phyloP scores from a whole-genome alignment of 2,797 vertebrate genomes.

The Sebastolobus altivelis region DNA sequence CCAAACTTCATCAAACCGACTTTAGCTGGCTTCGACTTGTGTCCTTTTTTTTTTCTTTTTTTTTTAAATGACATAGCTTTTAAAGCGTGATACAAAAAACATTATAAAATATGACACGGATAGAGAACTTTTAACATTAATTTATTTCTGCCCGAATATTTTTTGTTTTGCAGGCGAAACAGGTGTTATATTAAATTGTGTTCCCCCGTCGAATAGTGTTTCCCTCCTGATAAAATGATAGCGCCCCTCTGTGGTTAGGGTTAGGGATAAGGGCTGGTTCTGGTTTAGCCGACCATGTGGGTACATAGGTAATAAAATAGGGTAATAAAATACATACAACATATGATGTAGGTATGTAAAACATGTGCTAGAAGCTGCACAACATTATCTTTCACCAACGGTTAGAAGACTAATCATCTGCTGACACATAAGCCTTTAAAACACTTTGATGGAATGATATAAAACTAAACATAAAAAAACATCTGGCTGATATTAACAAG shows the following conservation, averaged over 20 bases:
- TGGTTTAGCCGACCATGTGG: too few relatives aligned
- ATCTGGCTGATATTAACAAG: not conserved
- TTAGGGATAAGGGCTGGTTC: too few relatives aligned
- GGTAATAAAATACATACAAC: not conserved
- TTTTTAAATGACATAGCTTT: not conserved
- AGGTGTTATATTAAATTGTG: too few relatives aligned
- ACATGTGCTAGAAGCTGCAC: not conserved
- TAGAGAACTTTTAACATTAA: not conserved
- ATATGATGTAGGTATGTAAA: not conserved
- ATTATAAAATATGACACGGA: not conserved
- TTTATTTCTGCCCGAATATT: too few relatives aligned
- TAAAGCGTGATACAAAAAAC: not conserved
- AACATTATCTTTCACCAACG: not conserved
- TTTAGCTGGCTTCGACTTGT: not conserved
- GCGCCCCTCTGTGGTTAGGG: too few relatives aligned
- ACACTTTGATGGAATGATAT: not conserved
- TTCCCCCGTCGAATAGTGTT: too few relatives aligned
- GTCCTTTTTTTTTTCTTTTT: not conserved
- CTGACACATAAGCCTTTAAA: not conserved
- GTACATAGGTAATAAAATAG: not conserved
- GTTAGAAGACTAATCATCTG: not conserved
- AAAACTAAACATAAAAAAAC: not conserved
- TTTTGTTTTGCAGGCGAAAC: not conserved
- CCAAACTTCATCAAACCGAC: conserved; percentile 34
- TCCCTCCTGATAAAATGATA: too few relatives aligned